phyloP scores from a whole-genome alignment of 2,797 vertebrate species.

The Clarias laeviceps region DNA sequence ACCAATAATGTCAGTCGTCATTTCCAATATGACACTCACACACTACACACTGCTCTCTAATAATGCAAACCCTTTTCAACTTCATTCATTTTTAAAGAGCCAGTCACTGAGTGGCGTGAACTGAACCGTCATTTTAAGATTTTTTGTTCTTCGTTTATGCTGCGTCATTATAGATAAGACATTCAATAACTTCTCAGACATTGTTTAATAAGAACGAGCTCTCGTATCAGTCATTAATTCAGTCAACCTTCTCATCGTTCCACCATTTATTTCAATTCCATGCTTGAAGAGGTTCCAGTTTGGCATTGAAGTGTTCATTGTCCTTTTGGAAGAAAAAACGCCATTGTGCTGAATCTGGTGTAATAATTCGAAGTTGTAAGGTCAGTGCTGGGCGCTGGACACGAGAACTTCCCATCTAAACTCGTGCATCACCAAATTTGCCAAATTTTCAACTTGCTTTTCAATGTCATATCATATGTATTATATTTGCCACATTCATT shows the following conservation, averaged over 20 bases:
- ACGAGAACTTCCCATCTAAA: not conserved
- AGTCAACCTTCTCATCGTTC: conserved; percentile 4
- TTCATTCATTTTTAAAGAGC: not conserved
- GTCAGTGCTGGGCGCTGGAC: not conserved
- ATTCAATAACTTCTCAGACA: not conserved
- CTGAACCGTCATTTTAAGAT: not conserved
- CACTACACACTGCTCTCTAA: not conserved
- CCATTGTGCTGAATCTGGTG: conserved; percentile 21
- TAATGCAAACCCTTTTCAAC: not conserved
- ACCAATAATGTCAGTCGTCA: not conserved
- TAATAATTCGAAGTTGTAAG: not conserved
- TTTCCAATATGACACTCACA: not conserved
- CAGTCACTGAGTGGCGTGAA: not conserved
- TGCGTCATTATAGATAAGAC: not conserved
- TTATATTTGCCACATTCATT: not conserved
- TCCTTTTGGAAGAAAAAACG: not conserved
- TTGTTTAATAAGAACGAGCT: conserved; percentile 8
- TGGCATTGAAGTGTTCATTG: conserved; percentile 13
- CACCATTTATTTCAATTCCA: conserved; percentile 24
- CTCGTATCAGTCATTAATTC: conserved; percentile 12
- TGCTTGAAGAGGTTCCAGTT: conserved; percentile 17
- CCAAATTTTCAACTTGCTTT: not conserved
- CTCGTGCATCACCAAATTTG: not conserved
- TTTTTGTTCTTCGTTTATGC: not conserved
- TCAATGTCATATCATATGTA: not conserved